Base-by-base conservation (phyloP, 2,113 vertebrate species). In the Callorhinus ursinus region DNA sequence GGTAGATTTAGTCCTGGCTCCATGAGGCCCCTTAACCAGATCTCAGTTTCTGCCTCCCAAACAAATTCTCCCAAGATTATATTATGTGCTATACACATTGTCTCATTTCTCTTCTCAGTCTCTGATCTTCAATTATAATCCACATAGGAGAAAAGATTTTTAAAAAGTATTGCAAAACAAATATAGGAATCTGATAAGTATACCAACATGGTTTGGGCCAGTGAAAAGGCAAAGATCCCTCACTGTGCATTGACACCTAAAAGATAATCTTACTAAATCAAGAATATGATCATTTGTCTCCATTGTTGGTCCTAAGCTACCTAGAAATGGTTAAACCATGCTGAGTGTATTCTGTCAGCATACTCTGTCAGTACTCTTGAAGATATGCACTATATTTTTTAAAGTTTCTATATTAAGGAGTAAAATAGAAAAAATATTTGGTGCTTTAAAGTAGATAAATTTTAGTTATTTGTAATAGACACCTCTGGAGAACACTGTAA, bases 81-180 rank as follows among this genome's bases (percentile, higher is more conserved):
- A 21, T 16, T 77, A 71, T 36, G 16, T 76, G 33, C 26, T 80
- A 8, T 33, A 39, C 5, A 22, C 21, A 31, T 51, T 72, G 11
- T 49, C 55, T 55, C 74, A 33, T 18, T 85, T 80, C n/a, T 77
- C 79, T 79, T 53, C 61, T 90, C n/a, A n/a, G 18, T 14, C 46
- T 95, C 57, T 69, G 18, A 81, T 85, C 90, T 88, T 31, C 84
- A 76, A 13, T 74, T 88, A 76, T 22, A 81, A 76, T 36, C 46
- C 57, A 85, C 36, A 88, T 33, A 71, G 46, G 8, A 57, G 39
- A 74, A 81, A 93, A 93, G 19, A 31, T 4, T 67, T n/a, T 67
- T 61, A 24, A 46, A 88, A 80, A 84, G 57, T 72, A 87, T 24
- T 96, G 12, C 49, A 95, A 96, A 88, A 24, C 51, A 93, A 88